Evolutionary conservation across 2,113 vertebrate species (phyloP), one percentile per base, ranked within the genome.

Genomic region (Chamaea fasciata): DNA sequence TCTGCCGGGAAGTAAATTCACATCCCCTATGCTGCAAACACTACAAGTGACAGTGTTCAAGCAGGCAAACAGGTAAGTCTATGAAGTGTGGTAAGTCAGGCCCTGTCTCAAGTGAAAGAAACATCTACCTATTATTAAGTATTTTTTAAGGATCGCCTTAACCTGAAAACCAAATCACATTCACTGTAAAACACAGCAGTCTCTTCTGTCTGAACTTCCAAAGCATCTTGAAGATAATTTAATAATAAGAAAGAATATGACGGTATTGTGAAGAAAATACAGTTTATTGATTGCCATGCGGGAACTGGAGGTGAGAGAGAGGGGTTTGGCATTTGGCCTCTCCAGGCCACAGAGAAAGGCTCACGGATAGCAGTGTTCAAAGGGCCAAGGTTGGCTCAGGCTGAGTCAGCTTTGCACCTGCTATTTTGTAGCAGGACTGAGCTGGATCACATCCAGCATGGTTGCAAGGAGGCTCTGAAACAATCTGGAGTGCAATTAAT

Each of bases 321-420:
- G 9, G 9, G 11, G 16, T 30, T 11, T 15, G 23, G 70, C 20
- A 3, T 27, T 16, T 65, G 67, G 50, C n/a, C 30, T 23, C 60
- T 81, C 30, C 71, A 69, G 28, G 47, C 33, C 39, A 17, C 1
- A 5, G 35, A 39, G 41, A 69, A 77, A 59, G 11, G 35, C 35
- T 78, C 68, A 20, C 0, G 0, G 47, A 52, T 0, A 1, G 52
- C 20, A 4, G 5, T 28, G 71, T 74, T 37, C 52, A 44, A 46
- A 71, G 21, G 56, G 52, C 37, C 52, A 37, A 46, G 56, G 41
- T 4, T 0, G 28, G 33, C 1, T 0, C 2, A 5, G 13, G 52
- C 53, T 82, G 83, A 63, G 86, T 33, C 92, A 83, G 77, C 86
- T 77, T 33, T 59, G 73, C 60, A 79, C 71, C 89, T 78, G 84